Percentiles rank a stretch among this genome's conserved stretches.
Conservation (phyloP, 1,140 invertebrate species). For the Lepidostoma basale region DNA sequence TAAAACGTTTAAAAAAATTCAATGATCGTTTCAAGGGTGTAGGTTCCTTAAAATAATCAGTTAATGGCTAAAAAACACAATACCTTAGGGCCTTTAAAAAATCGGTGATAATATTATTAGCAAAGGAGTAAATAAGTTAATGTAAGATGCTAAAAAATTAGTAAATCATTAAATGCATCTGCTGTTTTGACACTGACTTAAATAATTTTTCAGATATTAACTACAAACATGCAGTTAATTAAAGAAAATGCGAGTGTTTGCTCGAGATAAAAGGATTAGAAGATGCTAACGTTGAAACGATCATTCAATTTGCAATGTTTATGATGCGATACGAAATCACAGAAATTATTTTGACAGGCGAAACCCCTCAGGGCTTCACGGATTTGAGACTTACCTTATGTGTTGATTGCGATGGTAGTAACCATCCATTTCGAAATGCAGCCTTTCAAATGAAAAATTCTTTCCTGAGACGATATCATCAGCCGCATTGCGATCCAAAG, state of each 20-base stretch:
- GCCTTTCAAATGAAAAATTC: constrained; percentile 24
- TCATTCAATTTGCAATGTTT: background rate
- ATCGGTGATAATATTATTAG: no score
- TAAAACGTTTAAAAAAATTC: no score
- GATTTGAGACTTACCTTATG: constrained; percentile 29
- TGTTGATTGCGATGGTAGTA: constrained; percentile 35
- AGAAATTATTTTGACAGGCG: constrained; percentile 21
- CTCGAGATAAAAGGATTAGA: background rate
- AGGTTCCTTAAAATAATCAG: no score
- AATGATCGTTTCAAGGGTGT: no score
- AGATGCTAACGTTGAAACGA: background rate
- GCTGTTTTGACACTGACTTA: constrained; percentile 4
- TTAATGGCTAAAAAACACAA: no score
- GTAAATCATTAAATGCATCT: background rate
- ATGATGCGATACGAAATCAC: background rate
- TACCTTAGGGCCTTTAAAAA: no score
- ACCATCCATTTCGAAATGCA: constrained; percentile 34
- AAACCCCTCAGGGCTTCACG: constrained; percentile 5
- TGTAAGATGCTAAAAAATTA: no score
- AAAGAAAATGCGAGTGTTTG: background rate
- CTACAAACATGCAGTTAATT: no score
- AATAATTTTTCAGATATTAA: no score
- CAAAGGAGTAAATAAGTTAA: no score
- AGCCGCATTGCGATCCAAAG: constrained; percentile 34
- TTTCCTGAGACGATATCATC: constrained; percentile 24